Percentiles rank a stretch among this genome's conserved stretches.
These are phyloP conservation scores for Aurelia aurita complex sp. Pacific DNA, from an alignment of 30 jellyfish, hydroid and myxozoan genomes.

Conservation along the genomic window DNA sequence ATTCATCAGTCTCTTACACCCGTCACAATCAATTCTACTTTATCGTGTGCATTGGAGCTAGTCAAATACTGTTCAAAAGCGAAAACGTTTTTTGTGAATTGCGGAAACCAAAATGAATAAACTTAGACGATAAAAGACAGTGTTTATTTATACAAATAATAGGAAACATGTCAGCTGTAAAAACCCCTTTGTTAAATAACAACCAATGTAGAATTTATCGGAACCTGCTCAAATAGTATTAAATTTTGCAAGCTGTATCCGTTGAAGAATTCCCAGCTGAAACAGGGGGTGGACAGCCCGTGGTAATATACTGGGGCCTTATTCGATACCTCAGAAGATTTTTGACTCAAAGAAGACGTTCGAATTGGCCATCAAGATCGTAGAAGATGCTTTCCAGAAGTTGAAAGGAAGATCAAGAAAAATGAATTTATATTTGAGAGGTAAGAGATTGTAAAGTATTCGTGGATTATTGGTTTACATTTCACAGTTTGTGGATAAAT, in stretches of 20 bases:
- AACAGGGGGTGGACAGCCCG: too few relatives aligned
- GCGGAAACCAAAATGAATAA: constrained; percentile 30
- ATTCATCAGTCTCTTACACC: too few relatives aligned
- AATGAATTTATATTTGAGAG: neutral
- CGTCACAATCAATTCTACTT: too few relatives aligned
- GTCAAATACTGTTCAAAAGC: constrained; percentile 8
- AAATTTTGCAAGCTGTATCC: neutral
- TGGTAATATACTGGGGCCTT: too few relatives aligned
- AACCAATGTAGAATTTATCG: neutral
- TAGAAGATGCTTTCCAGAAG: neutral
- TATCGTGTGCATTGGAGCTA: neutral
- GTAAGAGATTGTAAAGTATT: too few relatives aligned
- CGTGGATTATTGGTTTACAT: too few relatives aligned
- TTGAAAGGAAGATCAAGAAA: neutral
- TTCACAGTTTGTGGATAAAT: too few relatives aligned
- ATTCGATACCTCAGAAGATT: too few relatives aligned
- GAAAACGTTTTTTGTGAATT: constrained; percentile 5
- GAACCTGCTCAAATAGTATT: neutral
- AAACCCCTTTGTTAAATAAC: constrained; percentile 35
- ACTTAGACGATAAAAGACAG: constrained; percentile 3
- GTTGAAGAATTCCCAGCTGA: neutral
- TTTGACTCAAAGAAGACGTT: neutral
- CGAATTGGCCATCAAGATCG: neutral
- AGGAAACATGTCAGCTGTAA: constrained; percentile 49
- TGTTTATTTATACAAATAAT: constrained; percentile 42